Evolutionary conservation across 2,888 invertebrate species (phyloP), one percentile per base, ranked within the genome.

Genomic region (Lepetodrilus schrolli): DNA sequence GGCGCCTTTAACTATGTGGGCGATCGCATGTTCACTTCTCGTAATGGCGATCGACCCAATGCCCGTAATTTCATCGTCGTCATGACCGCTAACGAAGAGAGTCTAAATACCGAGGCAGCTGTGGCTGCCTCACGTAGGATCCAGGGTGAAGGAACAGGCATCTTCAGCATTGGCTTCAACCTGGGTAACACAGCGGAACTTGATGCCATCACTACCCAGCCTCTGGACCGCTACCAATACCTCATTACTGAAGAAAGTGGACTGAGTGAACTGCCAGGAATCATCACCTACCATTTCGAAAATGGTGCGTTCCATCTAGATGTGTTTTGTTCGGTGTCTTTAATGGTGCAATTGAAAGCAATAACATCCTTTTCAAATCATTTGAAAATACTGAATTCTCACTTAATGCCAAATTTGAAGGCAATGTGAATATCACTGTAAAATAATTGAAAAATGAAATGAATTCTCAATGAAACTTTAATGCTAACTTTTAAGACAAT

Each of bases 81-180:
- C 65, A 73, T 86, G 66, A 85, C 86, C 21, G 84, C 78, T 26
- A 80, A 78, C 69, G 80, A 80, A 48, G 72, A 65, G 37, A 77
- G 77, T 72, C 66, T 73, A 58, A 74, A 70, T 58, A 68, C 70
- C 21, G 72, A 48, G 8, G 49, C 50, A 4, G 70, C 73, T 4
- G 51, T 68, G 26, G 66, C 66, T 26, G 74, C 78, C 26, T 77
- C 80, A n/a, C 51, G 66, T 10, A 72, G 75, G 13, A 77, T 80
- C n/a, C 76, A 78, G 68, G 71, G 66, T 43, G 23, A 68, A 23
- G 86, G 85, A 0, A 81, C 82, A 3, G 79, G 82, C 21, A 78
- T 85, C 70, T 87, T 83, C 73, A 81, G 82, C 23, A 80, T 87
- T 58, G 87, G 87, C 0, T 80, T 86, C n/a, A 84, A 83, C n/a